A percentile compares a stretch with the other conserved stretches of the same genome.
Conservation (phyloP, 2,888 invertebrate genomes). For the Harmothoe impar region DNA sequence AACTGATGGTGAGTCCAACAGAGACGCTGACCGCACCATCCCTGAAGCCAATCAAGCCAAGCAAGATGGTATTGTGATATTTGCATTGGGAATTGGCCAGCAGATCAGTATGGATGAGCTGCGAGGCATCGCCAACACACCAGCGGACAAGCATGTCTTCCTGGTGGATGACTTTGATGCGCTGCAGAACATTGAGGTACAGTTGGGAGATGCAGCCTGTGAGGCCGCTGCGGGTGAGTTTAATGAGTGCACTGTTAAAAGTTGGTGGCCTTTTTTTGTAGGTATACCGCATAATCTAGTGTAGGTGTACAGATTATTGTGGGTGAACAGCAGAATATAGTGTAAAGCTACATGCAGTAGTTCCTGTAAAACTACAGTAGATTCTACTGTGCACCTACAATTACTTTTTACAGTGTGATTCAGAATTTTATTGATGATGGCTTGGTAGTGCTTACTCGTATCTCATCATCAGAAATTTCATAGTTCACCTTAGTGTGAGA, state of each 20-base stretch:
- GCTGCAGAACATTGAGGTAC: constrained; percentile 56
- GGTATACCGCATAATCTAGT: not conserved
- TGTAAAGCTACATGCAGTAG: not conserved
- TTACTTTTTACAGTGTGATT: too few relatives aligned
- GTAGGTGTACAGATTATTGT: too few relatives aligned
- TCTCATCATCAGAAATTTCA: too few relatives aligned
- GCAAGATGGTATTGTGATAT: constrained; percentile 40
- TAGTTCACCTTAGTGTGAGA: too few relatives aligned
- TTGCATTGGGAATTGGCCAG: constrained; percentile 54
- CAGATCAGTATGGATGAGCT: constrained; percentile 64
- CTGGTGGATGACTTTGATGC: constrained; percentile 65
- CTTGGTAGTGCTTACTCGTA: too few relatives aligned
- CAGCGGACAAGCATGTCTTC: constrained; percentile 66
- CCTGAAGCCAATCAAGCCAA: constrained; percentile 32
- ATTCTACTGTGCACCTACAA: too few relatives aligned
- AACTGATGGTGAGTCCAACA: constrained; percentile 58
- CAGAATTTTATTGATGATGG: too few relatives aligned
- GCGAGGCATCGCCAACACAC: constrained; percentile 68
- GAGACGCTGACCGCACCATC: not conserved
- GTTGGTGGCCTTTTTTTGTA: too few relatives aligned
- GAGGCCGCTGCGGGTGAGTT: constrained; percentile 41
- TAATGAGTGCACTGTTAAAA: too few relatives aligned
- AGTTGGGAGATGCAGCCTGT: not conserved
- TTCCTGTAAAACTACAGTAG: too few relatives aligned
- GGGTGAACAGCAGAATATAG: not conserved